A percentile compares a stretch with the other conserved stretches of the same genome.
Conservation (phyloP, 2,797 vertebrate genomes). For the Calcarius lapponicus region DNA sequence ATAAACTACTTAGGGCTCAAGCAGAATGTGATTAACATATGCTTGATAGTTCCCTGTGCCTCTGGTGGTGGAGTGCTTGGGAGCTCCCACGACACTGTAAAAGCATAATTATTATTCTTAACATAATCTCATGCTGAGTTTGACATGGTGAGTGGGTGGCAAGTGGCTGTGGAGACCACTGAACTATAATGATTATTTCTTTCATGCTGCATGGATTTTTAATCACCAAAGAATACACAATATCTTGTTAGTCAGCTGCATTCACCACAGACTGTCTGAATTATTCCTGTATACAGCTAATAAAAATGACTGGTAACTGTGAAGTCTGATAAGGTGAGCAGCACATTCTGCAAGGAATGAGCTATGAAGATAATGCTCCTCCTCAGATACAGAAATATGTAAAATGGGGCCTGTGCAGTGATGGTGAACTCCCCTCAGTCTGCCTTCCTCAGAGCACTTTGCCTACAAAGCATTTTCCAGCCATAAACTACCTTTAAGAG, state of each 20-base stretch:
- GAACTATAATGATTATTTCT: conserved; percentile 62
- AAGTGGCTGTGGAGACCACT: conserved; percentile 62
- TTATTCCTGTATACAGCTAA: background rate
- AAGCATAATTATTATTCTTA: conserved; percentile 65
- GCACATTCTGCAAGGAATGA: background rate
- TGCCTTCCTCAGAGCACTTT: background rate
- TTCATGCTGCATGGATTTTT: conserved; percentile 53
- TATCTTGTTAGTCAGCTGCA: conserved; percentile 33
- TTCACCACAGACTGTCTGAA: background rate
- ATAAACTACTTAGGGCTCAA: background rate
- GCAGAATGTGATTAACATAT: background rate
- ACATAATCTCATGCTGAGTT: conserved; percentile 54
- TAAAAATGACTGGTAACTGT: background rate
- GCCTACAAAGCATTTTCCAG: background rate
- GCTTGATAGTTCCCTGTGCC: conserved; percentile 5
- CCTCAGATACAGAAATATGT: background rate
- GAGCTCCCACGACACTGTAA: conserved; percentile 26
- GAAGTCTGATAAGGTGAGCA: background rate
- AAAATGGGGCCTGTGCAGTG: background rate
- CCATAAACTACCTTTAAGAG: background rate
- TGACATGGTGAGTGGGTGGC: conserved; percentile 58
- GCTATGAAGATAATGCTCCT: background rate
- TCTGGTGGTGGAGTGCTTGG: conserved; percentile 7
- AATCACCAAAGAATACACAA: conserved; percentile 42
- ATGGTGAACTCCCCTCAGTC: background rate